phyloP scores from a whole-genome alignment of 2,797 vertebrate species.

The Champsocephalus gunnari region DNA sequence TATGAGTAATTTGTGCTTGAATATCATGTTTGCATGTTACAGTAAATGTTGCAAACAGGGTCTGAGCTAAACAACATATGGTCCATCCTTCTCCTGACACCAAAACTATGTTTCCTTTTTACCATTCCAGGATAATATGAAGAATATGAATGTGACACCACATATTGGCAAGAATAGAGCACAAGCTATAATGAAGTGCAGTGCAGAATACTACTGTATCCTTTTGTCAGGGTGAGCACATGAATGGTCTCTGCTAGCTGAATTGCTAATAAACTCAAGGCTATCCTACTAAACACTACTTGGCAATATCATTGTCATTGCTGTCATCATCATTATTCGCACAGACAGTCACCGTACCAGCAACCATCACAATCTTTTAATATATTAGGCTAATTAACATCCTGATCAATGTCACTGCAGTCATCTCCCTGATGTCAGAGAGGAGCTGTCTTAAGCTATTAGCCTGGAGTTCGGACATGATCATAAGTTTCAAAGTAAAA shows the following conservation, averaged over 20 bases:
- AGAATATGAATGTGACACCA: neutral
- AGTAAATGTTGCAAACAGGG: too few relatives aligned
- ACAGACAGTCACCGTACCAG: constrained; percentile 47
- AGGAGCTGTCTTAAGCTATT: constrained; percentile 47
- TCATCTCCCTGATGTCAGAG: constrained; percentile 50
- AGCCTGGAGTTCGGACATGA: constrained; percentile 55
- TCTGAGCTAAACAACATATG: neutral
- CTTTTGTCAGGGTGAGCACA: constrained; percentile 12
- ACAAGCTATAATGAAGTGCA: neutral
- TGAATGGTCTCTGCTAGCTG: constrained; percentile 23
- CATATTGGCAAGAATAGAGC: neutral
- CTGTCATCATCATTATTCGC: constrained; percentile 58
- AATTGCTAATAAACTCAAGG: constrained; percentile 32
- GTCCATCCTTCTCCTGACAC: neutral
- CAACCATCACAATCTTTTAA: constrained; percentile 41
- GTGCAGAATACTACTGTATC: neutral
- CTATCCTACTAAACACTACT: constrained; percentile 28
- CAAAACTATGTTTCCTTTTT: neutral
- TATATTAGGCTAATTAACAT: constrained; percentile 63
- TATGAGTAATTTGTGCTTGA: constrained; percentile 12
- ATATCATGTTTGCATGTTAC: constrained; percentile 19
- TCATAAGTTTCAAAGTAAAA: constrained; percentile 45
- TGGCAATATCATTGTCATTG: constrained; percentile 44
- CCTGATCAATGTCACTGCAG: constrained; percentile 57
- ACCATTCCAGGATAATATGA: neutral